Evolutionary conservation across 2,888 invertebrate species (phyloP), one percentile per base, ranked within the genome.

Genomic region (Tenodera sinensis): DNA sequence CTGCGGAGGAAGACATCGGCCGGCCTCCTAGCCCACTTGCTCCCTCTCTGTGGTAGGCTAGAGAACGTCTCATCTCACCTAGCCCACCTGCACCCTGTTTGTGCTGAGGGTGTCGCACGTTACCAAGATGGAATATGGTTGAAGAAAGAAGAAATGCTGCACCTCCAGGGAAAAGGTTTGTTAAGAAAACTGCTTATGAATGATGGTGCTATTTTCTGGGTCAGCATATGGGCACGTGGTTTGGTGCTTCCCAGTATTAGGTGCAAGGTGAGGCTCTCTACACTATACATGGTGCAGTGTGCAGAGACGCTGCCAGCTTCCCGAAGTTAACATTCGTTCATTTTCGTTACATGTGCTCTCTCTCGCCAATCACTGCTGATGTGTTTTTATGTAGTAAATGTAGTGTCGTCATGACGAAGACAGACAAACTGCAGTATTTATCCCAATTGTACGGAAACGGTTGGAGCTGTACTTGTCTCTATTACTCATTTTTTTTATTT

Each of bases 1-100:
- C 89, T 98, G 98, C 92, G 98, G 98, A 89, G 98, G 98, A 9
- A 95, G 95, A 91, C 98, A 98, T 92, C 91, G 92, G 87, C 91
- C 92, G 89, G 91, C 92, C 85, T 91, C 91, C 90, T 91, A 91
- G 91, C 91, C 90, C 88, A 83, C 71, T 27, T 71, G 81, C 25
- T 81, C 81, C 3, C 86, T 81, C 28, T 86, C 71, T 27, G 47
- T 85, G 85, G 47, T 85, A 34, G 85, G 85, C 54, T 85, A 85
- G 85, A 28, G 54, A 6, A 71, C 54, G 54, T 71, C 54, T 71
- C 54, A 71, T 71, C 54, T 71, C 20, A 71, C 54, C 54, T 71
- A 71, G 54, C 54, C 54, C 54, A 71, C 54, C 54, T 71, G 54
- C 54, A 71, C 54, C 54, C 54, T 71, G 54, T 71, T 71, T 42